phyloP scores from a whole-genome alignment of 1,140 invertebrate species.

The Monochamus saltuarius region DNA sequence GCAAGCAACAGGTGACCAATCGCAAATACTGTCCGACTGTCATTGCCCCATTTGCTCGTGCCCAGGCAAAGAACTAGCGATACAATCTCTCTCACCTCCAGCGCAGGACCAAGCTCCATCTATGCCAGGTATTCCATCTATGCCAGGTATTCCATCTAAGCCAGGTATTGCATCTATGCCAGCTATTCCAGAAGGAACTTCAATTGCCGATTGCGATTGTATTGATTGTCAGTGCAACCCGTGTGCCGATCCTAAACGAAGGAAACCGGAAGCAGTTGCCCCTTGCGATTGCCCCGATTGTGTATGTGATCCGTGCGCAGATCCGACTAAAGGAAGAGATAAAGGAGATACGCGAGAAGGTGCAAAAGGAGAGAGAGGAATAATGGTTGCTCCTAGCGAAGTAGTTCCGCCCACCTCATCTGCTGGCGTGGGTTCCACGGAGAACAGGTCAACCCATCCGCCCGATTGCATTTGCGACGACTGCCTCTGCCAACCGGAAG shows the following conservation, averaged over 20 bases:
- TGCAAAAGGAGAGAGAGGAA: neutral
- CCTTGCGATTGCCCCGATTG: conserved; percentile 17
- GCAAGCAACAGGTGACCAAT: conserved; percentile 1
- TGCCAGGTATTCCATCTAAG: neutral
- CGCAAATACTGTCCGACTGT: neutral
- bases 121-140: neutral
- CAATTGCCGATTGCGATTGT: conserved; percentile 24
- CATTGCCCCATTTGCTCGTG: neutral
- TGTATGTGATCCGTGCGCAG: conserved; percentile 8
- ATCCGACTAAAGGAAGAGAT: neutral
- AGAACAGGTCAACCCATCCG: conserved; percentile 21
- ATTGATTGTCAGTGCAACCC: conserved; percentile 27
- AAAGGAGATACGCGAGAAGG: neutral
- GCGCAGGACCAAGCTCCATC: neutral
- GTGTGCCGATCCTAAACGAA: conserved; percentile 28
- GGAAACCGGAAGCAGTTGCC: too few relatives aligned
- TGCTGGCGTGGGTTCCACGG: neutral
- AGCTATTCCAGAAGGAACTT: neutral
- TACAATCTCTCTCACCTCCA: too few relatives aligned
- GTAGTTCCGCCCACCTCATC: too few relatives aligned
- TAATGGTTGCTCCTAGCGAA: neutral
- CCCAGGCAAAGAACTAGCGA: neutral
- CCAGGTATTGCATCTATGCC: neutral
- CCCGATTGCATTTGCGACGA: conserved; percentile 26
- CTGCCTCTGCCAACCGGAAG: conserved; percentile 21